phyloP scores from a whole-genome alignment of 1,140 invertebrate species.

The Scaptomyza montana region DNA sequence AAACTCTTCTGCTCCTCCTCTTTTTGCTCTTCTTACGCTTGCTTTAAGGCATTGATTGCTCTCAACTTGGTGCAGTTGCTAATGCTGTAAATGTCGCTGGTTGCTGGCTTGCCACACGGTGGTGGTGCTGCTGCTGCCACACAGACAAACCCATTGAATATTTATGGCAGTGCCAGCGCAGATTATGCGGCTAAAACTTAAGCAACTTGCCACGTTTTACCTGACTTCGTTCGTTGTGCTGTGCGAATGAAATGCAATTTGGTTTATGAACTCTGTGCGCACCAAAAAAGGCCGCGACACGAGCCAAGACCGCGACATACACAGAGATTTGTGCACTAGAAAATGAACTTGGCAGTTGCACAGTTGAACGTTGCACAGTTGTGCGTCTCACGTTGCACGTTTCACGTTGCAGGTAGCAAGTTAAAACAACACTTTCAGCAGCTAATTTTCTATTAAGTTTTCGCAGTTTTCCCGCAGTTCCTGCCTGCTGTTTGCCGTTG shows the following conservation, averaged over 20 bases:
- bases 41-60: conserved; percentile 60
- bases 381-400: conserved; percentile 9
- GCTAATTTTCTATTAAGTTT: conserved; percentile 57
- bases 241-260: conserved; percentile 73
- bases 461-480: conserved; percentile 4
- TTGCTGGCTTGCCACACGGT: conserved; percentile 33
- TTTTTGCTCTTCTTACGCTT: not conserved
- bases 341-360: conserved; percentile 70
- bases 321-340: conserved; percentile 57
- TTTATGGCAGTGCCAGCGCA: conserved; percentile 72
- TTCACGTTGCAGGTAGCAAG: conserved; percentile 18
- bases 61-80: not conserved
- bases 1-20: not conserved
- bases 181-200: conserved; percentile 80
- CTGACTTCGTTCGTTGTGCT: conserved; percentile 22
- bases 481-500: conserved; percentile 26
- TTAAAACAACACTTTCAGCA: conserved; percentile 49
- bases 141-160: conserved; percentile 70
- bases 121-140: not conserved
- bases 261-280: conserved; percentile 68
- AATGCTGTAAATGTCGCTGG: conserved; percentile 28
- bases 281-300: conserved; percentile 43
- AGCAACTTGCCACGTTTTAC: conserved; percentile 61
- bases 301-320: conserved; percentile 33
- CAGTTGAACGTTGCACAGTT: not conserved